These are phyloP conservation scores for Pollenia griseotomentosa DNA, from an alignment of 2,888 invertebrate species.

Conservation along the genomic window DNA sequence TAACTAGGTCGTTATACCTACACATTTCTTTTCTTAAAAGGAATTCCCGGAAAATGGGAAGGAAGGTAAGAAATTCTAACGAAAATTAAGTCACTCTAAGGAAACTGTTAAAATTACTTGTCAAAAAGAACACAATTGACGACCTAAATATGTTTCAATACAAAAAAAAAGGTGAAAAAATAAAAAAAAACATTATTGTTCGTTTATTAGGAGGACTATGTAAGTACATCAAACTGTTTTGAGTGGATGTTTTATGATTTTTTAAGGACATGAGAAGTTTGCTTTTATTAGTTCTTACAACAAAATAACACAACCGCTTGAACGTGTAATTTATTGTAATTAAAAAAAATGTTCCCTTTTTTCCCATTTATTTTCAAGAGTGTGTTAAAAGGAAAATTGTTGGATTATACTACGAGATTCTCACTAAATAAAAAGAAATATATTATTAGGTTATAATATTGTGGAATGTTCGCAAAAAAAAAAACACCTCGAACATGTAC, in stretches of 20 bases:
- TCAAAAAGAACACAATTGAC: constrained; percentile 23
- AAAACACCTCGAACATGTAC: background rate
- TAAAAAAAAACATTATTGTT: constrained; percentile 9
- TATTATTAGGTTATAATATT: background rate
- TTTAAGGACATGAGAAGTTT: background rate
- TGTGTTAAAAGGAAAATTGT: background rate
- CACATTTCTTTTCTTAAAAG: constrained; percentile 18
- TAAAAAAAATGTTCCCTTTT: background rate
- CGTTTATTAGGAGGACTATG: background rate
- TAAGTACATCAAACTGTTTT: background rate
- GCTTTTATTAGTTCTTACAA: constrained; percentile 3
- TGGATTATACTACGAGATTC: background rate
- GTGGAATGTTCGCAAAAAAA: background rate
- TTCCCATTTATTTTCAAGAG: constrained; percentile 1
- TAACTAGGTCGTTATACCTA: constrained; percentile 74
- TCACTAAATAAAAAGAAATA: background rate
- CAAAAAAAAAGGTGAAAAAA: background rate
- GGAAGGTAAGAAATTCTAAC: constrained; percentile 37
- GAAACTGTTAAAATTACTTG: constrained; percentile 55
- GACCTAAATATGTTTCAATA: constrained; percentile 45
- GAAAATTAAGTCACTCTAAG: constrained; percentile 44
- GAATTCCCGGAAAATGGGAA: constrained; percentile 41
- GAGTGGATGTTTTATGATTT: background rate
- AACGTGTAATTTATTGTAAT: background rate
- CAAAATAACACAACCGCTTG: constrained; percentile 1